phyloP scores from a whole-genome alignment of 2,797 vertebrate genomes.

The Oryzias dopingdopingensis region DNA sequence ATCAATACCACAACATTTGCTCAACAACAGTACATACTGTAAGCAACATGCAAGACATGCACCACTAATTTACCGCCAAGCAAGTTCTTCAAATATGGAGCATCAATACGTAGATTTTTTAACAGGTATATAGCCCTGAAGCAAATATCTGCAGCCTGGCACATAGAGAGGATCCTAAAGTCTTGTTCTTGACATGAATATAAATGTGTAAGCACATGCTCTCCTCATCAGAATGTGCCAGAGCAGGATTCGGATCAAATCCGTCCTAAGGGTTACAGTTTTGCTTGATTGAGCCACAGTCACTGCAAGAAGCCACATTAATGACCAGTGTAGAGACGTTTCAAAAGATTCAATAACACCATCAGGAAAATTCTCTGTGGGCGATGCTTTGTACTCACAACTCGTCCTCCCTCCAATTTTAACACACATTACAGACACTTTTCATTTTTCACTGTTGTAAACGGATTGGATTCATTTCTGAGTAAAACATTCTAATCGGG shows the following conservation, averaged over 20 bases:
- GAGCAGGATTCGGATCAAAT: slow-evolving; percentile 21
- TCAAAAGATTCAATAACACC: slow-evolving; percentile 54
- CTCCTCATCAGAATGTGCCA: slow-evolving; percentile 8
- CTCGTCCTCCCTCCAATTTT: slow-evolving; percentile 3
- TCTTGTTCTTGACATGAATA: slow-evolving; percentile 18
- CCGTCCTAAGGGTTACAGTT: slow-evolving; percentile 17
- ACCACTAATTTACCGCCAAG: too few species aligned
- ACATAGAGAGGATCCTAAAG: slow-evolving; percentile 8
- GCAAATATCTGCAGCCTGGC: background rate
- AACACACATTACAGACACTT: slow-evolving; percentile 13
- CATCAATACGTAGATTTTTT: too few species aligned
- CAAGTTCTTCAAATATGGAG: too few species aligned
- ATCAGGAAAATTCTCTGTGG: slow-evolving; percentile 26
- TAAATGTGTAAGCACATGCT: slow-evolving; percentile 1
- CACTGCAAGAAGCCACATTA: slow-evolving; percentile 35
- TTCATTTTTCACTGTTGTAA: slow-evolving; percentile 13
- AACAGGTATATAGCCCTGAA: too few species aligned
- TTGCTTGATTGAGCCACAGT: slow-evolving; percentile 38
- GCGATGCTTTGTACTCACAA: slow-evolving; percentile 28
- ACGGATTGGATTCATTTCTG: slow-evolving; percentile 23
- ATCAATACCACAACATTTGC: too few species aligned
- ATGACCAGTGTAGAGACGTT: slow-evolving; percentile 45
- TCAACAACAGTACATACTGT: too few species aligned
- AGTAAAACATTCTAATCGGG: slow-evolving; percentile 19
- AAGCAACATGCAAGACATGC: too few species aligned